A percentile compares a stretch with the other conserved stretches of the same genome.
Conservation (phyloP, 2,888 invertebrate genomes). For the Schrankia costaestrigalis region DNA sequence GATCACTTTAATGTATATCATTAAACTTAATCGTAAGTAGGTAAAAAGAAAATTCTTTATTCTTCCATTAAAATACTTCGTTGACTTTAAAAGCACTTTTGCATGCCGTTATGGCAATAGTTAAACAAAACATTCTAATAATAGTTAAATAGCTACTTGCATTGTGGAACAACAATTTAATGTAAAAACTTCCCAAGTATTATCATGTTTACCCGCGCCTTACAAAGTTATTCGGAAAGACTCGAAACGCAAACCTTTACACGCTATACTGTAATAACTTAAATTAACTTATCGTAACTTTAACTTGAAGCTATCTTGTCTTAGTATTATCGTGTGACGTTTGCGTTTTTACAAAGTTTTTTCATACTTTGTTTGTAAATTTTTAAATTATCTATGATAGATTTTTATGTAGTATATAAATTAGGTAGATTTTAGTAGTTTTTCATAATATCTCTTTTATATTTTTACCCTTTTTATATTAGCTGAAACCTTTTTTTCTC, state of each 20-base stretch:
- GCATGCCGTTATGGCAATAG: no score
- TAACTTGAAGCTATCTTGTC: conserved; percentile 17
- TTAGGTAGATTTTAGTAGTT: no score
- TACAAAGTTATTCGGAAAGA: conserved; percentile 6
- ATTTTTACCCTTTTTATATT: no score
- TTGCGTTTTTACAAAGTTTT: conserved; percentile 17
- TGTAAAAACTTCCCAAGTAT: neutral
- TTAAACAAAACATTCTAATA: neutral
- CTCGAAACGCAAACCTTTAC: conserved; percentile 11
- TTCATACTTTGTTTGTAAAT: neutral
- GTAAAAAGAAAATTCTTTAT: no score
- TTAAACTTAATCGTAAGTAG: no score
- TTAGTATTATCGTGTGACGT: conserved; percentile 17
- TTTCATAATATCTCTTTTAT: no score
- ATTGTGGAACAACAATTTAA: neutral
- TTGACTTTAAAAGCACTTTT: no score
- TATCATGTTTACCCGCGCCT: conserved; percentile 8
- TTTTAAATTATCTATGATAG: neutral
- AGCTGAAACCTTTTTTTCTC: no score
- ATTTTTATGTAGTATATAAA: neutral
- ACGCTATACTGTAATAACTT: conserved; percentile 25
- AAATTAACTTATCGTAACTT: conserved; percentile 17
- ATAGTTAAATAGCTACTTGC: neutral
- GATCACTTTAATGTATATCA: no score
- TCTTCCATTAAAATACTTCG: no score